Evolutionary conservation across 2,888 invertebrate genomes (phyloP).

Genomic region (Oscheius sp.): DNA sequence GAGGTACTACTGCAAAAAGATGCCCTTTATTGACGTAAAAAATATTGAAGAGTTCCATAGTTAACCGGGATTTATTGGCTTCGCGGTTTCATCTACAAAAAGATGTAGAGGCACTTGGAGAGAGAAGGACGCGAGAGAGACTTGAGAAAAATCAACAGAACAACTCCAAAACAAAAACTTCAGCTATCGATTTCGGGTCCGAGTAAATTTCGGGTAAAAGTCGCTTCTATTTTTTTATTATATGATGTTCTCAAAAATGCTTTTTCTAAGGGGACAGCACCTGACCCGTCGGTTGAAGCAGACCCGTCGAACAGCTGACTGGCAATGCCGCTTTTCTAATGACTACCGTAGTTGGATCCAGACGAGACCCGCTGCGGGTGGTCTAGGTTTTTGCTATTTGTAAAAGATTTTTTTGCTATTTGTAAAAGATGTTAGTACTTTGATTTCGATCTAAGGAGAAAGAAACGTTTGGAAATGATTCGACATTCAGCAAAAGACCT

Average conservation of each 20-base stretch:
- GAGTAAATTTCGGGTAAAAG: background rate
- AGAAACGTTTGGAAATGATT: too few relatives aligned
- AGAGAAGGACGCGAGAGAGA: background rate
- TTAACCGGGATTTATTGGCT: conserved; percentile 10
- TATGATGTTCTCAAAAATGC: background rate
- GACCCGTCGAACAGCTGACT: conserved; percentile 30
- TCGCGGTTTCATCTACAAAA: conserved; percentile 26
- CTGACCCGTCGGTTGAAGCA: conserved; percentile 11
- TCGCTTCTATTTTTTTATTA: background rate
- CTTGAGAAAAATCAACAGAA: conserved; percentile 30
- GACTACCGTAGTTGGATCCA: conserved; percentile 30
- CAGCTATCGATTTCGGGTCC: background rate
- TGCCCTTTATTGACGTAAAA: conserved; percentile 41
- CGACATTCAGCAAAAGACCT: too few relatives aligned
- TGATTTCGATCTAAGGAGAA: too few relatives aligned
- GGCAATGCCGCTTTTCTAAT: conserved; percentile 16
- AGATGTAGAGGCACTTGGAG: background rate
- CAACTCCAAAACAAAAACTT: conserved; percentile 24
- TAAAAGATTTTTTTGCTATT: too few relatives aligned
- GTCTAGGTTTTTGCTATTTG: too few relatives aligned
- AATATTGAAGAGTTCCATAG: conserved; percentile 36
- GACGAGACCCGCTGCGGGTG: background rate
- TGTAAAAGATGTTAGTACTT: too few relatives aligned
- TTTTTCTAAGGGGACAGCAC: conserved; percentile 13
- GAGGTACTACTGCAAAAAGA: conserved; percentile 24